Evolutionary conservation across 2,888 invertebrate genomes (phyloP).

Genomic region (Synanthedon vespiformis): DNA sequence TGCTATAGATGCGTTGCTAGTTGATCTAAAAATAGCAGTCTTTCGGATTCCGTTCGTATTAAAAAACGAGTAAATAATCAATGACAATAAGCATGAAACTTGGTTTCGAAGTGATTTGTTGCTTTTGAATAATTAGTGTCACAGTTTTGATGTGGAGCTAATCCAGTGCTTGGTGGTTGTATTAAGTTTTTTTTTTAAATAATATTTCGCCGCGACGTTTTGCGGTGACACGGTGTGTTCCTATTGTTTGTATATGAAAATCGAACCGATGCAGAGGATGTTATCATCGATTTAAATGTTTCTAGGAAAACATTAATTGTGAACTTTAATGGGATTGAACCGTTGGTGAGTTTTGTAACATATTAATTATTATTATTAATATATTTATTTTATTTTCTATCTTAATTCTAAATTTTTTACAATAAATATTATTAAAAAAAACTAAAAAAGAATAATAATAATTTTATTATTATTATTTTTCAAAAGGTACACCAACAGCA

Average conservation of each 20-base stretch:
- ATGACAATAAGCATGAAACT: constrained; percentile 26
- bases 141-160: background rate
- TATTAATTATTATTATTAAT: too few relatives aligned
- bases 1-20: constrained; percentile 18
- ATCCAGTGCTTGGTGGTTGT: background rate
- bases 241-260: constrained; percentile 50
- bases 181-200: constrained; percentile 12
- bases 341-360: constrained; percentile 37
- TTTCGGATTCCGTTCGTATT: constrained; percentile 20
- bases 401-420: too few relatives aligned
- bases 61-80: constrained; percentile 28
- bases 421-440: too few relatives aligned
- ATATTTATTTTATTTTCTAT: too few relatives aligned
- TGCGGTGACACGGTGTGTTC: constrained; percentile 37
- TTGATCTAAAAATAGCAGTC: constrained; percentile 35
- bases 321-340: constrained; percentile 55
- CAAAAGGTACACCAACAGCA: too few relatives aligned
- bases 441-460: too few relatives aligned
- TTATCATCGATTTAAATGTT: constrained; percentile 34
- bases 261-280: constrained; percentile 46
- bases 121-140: constrained; percentile 3
- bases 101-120: constrained; percentile 13
- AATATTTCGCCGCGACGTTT: constrained; percentile 21
- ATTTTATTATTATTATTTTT: too few relatives aligned
- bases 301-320: constrained; percentile 33